phyloP scores from a whole-genome alignment of 2,113 vertebrate genomes.

The Dascyllus trimaculatus region DNA sequence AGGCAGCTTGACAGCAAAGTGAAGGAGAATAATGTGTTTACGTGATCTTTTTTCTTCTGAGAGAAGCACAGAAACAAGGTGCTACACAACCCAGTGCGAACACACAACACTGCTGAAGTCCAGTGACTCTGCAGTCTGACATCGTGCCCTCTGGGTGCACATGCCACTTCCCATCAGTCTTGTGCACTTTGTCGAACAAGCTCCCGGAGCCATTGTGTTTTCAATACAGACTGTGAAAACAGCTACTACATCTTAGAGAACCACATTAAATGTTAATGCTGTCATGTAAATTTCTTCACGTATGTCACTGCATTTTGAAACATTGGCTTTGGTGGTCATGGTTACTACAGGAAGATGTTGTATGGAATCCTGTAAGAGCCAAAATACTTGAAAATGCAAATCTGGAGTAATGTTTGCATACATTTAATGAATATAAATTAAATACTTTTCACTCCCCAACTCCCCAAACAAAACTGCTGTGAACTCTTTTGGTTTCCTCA shows the following conservation, averaged over 20 bases:
- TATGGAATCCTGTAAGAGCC: background rate
- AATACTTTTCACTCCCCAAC: too few species aligned
- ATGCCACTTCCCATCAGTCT: constrained; percentile 59
- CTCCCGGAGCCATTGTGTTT: constrained; percentile 27
- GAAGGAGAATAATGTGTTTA: constrained; percentile 61
- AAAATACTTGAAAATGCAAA: too few species aligned
- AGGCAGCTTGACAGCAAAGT: constrained; percentile 29
- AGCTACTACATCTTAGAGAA: background rate
- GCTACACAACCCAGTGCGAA: constrained; percentile 19
- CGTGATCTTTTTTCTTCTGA: constrained; percentile 34
- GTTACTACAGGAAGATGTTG: background rate
- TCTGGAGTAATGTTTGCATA: too few species aligned
- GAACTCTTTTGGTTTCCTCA: too few species aligned
- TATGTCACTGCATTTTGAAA: background rate
- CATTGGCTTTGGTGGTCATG: background rate
- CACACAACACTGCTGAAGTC: background rate
- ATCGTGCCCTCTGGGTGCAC: constrained; percentile 23
- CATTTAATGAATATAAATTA: too few species aligned
- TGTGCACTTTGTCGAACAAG: constrained; percentile 32
- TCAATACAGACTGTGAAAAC: constrained; percentile 15
- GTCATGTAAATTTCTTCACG: background rate
- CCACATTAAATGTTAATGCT: constrained; percentile 18
- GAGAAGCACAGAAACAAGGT: constrained; percentile 3
- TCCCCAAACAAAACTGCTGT: too few species aligned
- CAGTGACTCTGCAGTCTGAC: constrained; percentile 30